Conservation (phyloP, 2,888 invertebrate genomes). For the Pollenia griseotomentosa region DNA sequence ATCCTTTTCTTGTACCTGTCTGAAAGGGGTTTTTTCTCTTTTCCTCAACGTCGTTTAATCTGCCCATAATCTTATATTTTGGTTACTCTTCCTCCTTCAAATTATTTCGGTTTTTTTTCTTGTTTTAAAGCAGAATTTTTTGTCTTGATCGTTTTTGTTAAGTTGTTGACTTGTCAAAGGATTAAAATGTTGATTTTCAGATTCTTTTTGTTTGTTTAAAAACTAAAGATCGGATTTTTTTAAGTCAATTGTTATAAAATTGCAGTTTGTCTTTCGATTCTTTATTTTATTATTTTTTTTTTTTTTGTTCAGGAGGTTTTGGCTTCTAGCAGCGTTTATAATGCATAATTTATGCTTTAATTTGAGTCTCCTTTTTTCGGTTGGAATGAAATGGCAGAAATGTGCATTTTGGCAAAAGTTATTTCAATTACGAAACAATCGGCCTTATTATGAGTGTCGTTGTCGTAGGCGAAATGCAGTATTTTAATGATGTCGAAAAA, state of each 20-base stretch:
- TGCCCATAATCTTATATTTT: slow-evolving; percentile 63
- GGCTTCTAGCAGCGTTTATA: slow-evolving; percentile 81
- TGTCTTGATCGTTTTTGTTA: slow-evolving; percentile 66
- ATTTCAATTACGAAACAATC: neutral
- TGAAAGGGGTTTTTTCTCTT: slow-evolving; percentile 13
- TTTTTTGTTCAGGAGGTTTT: slow-evolving; percentile 24
- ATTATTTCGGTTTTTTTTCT: slow-evolving; percentile 10
- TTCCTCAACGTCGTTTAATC: slow-evolving; percentile 24
- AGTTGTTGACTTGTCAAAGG: slow-evolving; percentile 80
- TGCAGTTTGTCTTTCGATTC: slow-evolving; percentile 43
- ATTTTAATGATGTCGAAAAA: too few relatives aligned
- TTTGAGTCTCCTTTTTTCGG: slow-evolving; percentile 26
- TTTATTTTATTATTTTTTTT: neutral
- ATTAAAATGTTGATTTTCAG: slow-evolving; percentile 75
- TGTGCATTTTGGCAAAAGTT: slow-evolving; percentile 8
- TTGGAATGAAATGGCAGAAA: slow-evolving; percentile 52
- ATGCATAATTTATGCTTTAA: slow-evolving; percentile 82
- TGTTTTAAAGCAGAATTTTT: slow-evolving; percentile 6
- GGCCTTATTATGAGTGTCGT: too few relatives aligned
- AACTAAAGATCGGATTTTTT: neutral
- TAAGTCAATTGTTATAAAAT: slow-evolving; percentile 53
- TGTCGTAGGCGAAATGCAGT: too few relatives aligned
- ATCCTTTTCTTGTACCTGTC: slow-evolving; percentile 60
- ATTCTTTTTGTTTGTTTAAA: slow-evolving; percentile 18
- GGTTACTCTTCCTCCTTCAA: slow-evolving; percentile 48